These are phyloP conservation scores for Dasypus novemcinctus DNA, from an alignment of 2,113 vertebrate species.

Conservation along the genomic window DNA sequence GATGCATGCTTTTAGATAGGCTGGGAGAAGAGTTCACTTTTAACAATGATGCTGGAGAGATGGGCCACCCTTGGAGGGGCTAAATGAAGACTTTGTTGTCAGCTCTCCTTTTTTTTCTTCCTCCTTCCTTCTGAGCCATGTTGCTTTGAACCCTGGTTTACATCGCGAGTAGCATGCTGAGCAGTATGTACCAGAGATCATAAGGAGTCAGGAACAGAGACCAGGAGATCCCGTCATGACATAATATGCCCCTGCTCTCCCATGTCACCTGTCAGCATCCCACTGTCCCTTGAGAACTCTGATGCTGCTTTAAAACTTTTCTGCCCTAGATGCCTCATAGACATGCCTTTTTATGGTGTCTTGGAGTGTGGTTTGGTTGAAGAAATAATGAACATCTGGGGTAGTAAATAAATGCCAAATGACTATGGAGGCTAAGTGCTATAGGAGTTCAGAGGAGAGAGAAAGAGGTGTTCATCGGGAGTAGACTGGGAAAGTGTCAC, in stretches of 20 bases:
- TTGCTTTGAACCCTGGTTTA: neutral
- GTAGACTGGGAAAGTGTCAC: neutral
- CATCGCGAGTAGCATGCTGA: neutral
- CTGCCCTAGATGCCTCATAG: neutral
- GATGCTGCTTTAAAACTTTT: neutral
- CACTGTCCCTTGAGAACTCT: no score
- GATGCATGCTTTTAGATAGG: neutral
- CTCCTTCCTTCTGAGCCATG: neutral
- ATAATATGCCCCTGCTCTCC: accelerated
- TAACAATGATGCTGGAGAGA: neutral
- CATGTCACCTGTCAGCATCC: neutral
- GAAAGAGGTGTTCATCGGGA: neutral
- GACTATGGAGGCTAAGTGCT: no score
- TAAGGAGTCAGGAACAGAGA: neutral
- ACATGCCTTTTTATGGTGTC: neutral
- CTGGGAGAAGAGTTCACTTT: neutral
- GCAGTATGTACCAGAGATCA: neutral
- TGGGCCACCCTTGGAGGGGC: neutral
- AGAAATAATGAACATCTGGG: neutral
- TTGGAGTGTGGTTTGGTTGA: neutral
- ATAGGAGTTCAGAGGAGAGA: neutral
- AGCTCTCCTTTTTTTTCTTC: neutral
- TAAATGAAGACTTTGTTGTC: neutral
- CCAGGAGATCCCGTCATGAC: neutral
- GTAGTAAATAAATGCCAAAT: neutral